phyloP scores from a whole-genome alignment of 1,140 invertebrate genomes.

The Octopus sinensis region DNA sequence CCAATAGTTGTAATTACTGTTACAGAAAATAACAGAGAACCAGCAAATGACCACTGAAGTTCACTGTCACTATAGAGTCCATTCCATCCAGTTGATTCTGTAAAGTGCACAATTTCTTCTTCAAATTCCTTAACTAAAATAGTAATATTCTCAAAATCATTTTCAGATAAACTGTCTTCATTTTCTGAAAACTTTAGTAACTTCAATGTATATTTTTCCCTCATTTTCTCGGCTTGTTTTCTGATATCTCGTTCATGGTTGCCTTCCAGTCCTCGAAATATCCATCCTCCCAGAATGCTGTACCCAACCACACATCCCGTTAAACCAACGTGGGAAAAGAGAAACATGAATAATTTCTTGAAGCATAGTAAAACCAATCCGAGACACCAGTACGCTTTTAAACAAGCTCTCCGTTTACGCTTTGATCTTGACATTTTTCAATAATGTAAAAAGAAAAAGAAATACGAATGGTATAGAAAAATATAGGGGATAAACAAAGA shows the following conservation, averaged over 20 bases:
- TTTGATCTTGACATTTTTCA: no score
- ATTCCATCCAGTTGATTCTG: slow-evolving; percentile 50
- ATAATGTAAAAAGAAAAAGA: no score
- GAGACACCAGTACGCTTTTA: neutral
- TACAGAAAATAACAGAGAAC: slow-evolving; percentile 76
- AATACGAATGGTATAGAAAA: no score
- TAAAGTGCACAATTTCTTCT: slow-evolving; percentile 69
- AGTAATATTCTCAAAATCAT: neutral
- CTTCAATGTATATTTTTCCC: neutral
- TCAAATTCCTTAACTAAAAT: slow-evolving; percentile 57
- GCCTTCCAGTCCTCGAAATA: slow-evolving; percentile 23
- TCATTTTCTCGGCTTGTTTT: slow-evolving; percentile 6
- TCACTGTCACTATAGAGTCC: slow-evolving; percentile 65
- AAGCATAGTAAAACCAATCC: slow-evolving; percentile 10
- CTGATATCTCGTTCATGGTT: slow-evolving; percentile 19
- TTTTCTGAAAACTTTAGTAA: neutral
- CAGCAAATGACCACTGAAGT: slow-evolving; percentile 73
- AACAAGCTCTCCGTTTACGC: no score
- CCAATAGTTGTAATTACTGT: slow-evolving; percentile 84
- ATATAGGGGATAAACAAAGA: no score
- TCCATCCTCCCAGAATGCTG: slow-evolving; percentile 25
- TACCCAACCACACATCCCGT: slow-evolving; percentile 29
- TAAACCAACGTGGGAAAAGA: slow-evolving; percentile 35
- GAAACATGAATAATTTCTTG: slow-evolving; percentile 27
- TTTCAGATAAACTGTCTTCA: neutral